Conservation (phyloP, 2,113 vertebrate genomes). For the Saguinus midas region DNA sequence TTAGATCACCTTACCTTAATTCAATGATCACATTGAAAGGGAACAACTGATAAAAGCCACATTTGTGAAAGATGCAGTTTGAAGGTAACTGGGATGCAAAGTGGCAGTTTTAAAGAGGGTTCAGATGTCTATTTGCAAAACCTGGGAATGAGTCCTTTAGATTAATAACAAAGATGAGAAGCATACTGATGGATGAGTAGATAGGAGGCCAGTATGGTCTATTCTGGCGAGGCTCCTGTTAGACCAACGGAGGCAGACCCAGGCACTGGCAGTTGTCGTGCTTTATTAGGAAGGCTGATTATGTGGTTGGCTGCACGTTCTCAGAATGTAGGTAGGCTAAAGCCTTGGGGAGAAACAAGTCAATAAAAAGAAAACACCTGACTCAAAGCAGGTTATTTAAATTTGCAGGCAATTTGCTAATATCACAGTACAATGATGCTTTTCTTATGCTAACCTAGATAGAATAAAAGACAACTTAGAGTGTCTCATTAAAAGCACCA, state of each 20-base stretch:
- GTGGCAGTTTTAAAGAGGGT: not conserved
- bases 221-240: not conserved
- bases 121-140: not conserved
- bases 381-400: constrained; percentile 45
- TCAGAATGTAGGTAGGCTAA: not conserved
- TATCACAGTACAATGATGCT: not conserved
- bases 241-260: not conserved
- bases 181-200: not conserved
- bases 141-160: not conserved
- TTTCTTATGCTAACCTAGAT: not conserved
- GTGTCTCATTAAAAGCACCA: not conserved
- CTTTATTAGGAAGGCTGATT: constrained; percentile 22
- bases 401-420: constrained; percentile 48
- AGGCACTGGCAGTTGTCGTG: not conserved
- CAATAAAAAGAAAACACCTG: constrained; percentile 56
- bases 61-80: not conserved
- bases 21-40: not conserved
- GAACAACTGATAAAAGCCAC: not conserved
- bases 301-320: not conserved
- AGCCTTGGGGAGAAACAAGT: constrained; percentile 13
- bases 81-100: not conserved
- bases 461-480: constrained; percentile 21
- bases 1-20: not conserved
- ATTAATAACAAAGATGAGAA: not conserved
- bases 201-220: not conserved